Base-by-base conservation (phyloP, 2,113 vertebrate species). In the Perca fluviatilis region DNA sequence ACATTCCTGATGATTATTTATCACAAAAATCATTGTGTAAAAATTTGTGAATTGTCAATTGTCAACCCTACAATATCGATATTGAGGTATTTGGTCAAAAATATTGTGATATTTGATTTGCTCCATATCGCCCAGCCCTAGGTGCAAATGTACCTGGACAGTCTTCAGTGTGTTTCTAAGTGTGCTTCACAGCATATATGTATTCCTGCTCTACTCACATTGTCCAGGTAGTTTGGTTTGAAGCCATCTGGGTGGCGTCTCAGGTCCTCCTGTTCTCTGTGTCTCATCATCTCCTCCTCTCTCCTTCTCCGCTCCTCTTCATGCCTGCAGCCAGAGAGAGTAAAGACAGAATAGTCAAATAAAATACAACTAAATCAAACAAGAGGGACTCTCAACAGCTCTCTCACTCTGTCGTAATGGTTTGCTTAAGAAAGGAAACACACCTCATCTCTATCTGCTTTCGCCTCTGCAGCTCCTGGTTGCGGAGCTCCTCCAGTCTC, bases 371-470 rank as follows among this genome's bases (percentile, higher is more conserved):
- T 0, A n/a, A 13, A 53, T 68, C 12, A 25, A 18, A 21, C 9
- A n/a, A 12, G 18, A 9, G 1, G 3, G 46, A 18, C 27, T 43
- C 9, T 6, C 3, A 10, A 14, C 50, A 33, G 30, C 21, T 54
- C 27, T 30, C 19, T 70, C 47, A 54, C 25, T 27, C 10, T 19
- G 62, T 46, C 6, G 9, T 2, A 11, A 47, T 1, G 12, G 15
- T 36, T 25, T 2, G 9, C 46, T 62, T 27, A 76, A 53, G 14
- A 46, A 21, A 56, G 13, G 6, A 62, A 13, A 66, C 86, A 63
- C 94, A 99, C 98, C 98, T 99, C 95, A 99, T 90, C 36, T 99
- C 98, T 83, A 99, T 98, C 93, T 99, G 98, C 88, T 99, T 98
- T 85, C 98, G 95, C 88, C 99, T 99, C 83, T 99, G 98, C 70